Evolutionary conservation across 2,113 vertebrate genomes (phyloP).

Genomic region (Martes martes): DNA sequence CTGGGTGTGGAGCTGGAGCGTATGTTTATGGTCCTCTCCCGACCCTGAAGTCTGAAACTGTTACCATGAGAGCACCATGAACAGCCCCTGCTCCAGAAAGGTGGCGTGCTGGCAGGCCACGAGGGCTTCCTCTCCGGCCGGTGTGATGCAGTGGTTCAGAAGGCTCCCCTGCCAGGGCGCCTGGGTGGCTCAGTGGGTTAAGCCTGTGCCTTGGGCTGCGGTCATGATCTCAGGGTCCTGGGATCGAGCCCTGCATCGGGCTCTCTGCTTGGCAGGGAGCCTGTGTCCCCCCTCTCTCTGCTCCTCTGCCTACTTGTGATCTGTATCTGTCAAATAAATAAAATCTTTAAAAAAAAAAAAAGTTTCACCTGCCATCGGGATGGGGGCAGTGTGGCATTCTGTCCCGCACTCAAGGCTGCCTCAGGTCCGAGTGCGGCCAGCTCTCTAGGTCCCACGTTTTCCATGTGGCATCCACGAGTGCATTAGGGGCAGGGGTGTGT

Average conservation of each 20-base stretch:
- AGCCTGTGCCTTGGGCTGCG: no score
- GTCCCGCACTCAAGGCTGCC: neutral
- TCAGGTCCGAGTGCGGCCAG: neutral
- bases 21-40: rapidly evolving
- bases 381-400: neutral
- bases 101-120: neutral
- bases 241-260: no score
- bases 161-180: neutral
- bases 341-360: neutral
- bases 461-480: rapidly evolving
- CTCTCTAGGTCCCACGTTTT: no score
- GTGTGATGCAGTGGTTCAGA: neutral
- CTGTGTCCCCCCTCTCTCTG: no score
- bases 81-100: no score
- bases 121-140: neutral
- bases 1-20: neutral
- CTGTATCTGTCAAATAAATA: no score
- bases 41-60: neutral
- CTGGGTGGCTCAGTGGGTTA: no score
- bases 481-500: neutral
- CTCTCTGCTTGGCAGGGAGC: no score
- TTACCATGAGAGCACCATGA: neutral
- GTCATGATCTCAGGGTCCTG: no score
- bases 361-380: neutral
- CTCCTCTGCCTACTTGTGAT: no score